Base-by-base conservation (phyloP, 2,797 vertebrate genomes). In the Melanotaenia pygmaea region DNA sequence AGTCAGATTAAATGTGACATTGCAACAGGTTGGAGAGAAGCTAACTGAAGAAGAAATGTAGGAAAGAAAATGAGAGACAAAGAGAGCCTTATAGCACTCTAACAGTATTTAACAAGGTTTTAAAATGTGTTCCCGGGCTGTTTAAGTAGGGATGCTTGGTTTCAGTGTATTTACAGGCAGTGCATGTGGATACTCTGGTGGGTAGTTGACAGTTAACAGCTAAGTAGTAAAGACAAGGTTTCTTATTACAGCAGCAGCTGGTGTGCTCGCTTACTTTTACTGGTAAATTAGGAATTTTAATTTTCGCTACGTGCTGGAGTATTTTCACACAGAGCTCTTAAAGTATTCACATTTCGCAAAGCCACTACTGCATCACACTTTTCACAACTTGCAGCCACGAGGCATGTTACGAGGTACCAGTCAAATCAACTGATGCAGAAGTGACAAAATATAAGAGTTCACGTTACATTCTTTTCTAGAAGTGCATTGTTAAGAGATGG, bases 211-310 rank as follows among this genome's bases (percentile, higher is more conserved):
- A 3, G 74, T 80, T 85, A 88, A 89, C 75, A 76, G 81, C 76
- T 11, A 38, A 34, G 43, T 24, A 65, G 67, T 86, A 87, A 90
- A 89, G 32, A 3, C 53, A 68, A 66, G 26, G 64, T 56, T 79
- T 76, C 64, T 80, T 77, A 75, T 86, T 88, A 85, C 71, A 53
- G 70, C 77, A 12, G 69, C 84, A 80, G 76, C 78, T 86, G 88
- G 9, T 51, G 32, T 22, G 22, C 30, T 70, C 16, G 28, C 30
- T 34, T 61, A 80, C n/a, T 43, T 20, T 68, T 64, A 1, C 5
- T 62, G 72, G 56, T 83, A 5, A 81, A 68, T 38, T 38, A 18
- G 3, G 28, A 2, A 50, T 54, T 61, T 20, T 22, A 0, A 0
- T 13, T 59, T 70, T 37, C 53, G 11, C 69, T 7, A 45, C 38